Evolutionary conservation across 2,113 vertebrate species (phyloP), one percentile per base, ranked within the genome.

Genomic region (Tautogolabrus adspersus): DNA sequence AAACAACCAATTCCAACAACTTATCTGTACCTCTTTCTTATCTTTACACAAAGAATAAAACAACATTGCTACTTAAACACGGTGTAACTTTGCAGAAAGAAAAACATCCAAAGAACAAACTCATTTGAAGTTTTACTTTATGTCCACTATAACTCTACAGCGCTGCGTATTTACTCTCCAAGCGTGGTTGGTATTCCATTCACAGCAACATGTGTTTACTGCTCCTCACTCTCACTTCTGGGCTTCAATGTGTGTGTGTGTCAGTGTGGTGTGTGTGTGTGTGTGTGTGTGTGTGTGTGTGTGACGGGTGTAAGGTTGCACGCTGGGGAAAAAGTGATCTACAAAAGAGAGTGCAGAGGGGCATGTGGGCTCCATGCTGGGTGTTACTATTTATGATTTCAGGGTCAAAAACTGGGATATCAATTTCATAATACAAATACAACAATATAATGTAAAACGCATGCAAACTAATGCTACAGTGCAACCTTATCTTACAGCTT

Each of bases 101-200:
- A 11, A 12, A 7, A 52, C 40, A 26, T 42, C 2, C 37, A 49
- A 23, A 30, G 56, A 11, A 64, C 21, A 34, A 22, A 75, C 60
- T 23, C 6, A 1, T 8, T 15, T 34, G 3, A 42, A 69, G 60
- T 52, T 37, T 21, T 6, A 23, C 22, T 26, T 3, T 26, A 47
- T 23, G 65, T 72, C 66, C 60, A 66, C 66, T 75, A 82, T 74
- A 74, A 66, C 37, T 51, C 55, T 18, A 15, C 19, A 60, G 77
- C 42, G 72, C 61, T 51, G 77, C 19, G 3, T 23, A 70, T 76
- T 87, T 86, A 87, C 84, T 69, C 77, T 56, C 62, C 23, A 38
- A 60, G 85, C 83, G 52, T 83, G 86, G 64, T 67, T 79, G 87
- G 79, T 77, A 85, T 89, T 91, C 70, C 89, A 89, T 91, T 92